Percentiles rank a stretch among this genome's conserved stretches.
These are phyloP conservation scores for Pangasius larnaudii DNA, from an alignment of 2,797 vertebrate species.

Conservation along the genomic window DNA sequence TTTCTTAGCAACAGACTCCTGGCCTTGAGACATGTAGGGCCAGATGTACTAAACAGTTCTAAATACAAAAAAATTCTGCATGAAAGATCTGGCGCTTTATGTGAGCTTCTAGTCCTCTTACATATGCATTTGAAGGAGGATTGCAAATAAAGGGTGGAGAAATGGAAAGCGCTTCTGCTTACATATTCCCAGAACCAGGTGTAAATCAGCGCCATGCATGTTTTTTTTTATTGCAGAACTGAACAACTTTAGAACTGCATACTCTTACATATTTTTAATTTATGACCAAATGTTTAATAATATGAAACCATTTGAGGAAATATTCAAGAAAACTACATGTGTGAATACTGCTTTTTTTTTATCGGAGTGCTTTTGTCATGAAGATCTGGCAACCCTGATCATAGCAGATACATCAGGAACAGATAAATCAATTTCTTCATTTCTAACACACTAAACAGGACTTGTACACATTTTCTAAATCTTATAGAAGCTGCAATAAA, in stretches of 20 bases:
- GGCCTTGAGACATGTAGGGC: not conserved
- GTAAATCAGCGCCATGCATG: not conserved
- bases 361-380: not conserved
- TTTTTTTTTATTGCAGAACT: not conserved
- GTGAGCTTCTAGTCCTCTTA: not conserved
- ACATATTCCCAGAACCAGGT: not conserved
- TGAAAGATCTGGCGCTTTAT: not conserved
- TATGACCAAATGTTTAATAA: not conserved
- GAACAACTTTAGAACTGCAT: not conserved
- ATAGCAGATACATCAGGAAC: not conserved
- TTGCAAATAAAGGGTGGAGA: not conserved
- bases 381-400: constrained; percentile 10
- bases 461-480: not conserved
- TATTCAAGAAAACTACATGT: not conserved
- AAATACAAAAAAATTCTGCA: not conserved
- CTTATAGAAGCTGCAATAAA: not conserved
- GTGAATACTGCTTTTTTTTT: not conserved
- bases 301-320: not conserved
- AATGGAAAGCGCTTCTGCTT: not conserved
- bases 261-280: not conserved
- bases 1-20: constrained; percentile 17
- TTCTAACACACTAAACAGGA: not conserved
- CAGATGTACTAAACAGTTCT: constrained; percentile 4
- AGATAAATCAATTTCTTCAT: not conserved
- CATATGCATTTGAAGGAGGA: not conserved